These are phyloP conservation scores for Euphydryas editha DNA, from an alignment of 2,888 invertebrate species.

Conservation along the genomic window DNA sequence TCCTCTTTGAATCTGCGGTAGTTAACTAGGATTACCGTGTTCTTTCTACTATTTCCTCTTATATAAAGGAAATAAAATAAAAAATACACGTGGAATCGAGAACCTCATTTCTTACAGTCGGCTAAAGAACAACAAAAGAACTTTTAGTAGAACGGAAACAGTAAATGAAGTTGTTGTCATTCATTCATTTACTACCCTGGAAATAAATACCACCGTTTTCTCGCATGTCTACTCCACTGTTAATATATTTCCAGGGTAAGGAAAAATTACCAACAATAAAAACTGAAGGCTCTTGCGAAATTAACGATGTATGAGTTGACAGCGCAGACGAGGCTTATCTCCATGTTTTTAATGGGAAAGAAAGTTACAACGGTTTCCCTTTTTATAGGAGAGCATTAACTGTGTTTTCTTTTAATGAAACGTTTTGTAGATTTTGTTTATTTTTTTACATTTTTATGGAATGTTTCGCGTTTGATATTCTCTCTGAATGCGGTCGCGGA, in stretches of 20 bases:
- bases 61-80: background rate
- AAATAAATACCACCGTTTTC: slow-evolving; percentile 67
- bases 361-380: slow-evolving; percentile 57
- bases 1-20: too few species aligned
- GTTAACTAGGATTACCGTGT: too few species aligned
- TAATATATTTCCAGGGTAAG: slow-evolving; percentile 37
- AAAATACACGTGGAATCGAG: background rate
- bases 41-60: background rate
- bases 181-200: slow-evolving; percentile 34
- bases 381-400: slow-evolving; percentile 59
- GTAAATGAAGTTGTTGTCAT: slow-evolving; percentile 9
- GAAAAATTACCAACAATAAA: slow-evolving; percentile 75
- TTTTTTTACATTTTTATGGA: slow-evolving; percentile 54
- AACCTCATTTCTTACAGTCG: background rate
- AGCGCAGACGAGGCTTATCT: slow-evolving; percentile 72
- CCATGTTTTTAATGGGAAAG: slow-evolving; percentile 64
- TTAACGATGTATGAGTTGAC: slow-evolving; percentile 80
- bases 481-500: slow-evolving; percentile 22
- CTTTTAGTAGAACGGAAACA: background rate
- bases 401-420: slow-evolving; percentile 58
- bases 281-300: slow-evolving; percentile 71
- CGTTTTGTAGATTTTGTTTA: slow-evolving; percentile 42
- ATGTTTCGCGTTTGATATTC: slow-evolving; percentile 54
- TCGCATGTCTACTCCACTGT: slow-evolving; percentile 56
- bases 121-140: background rate